A percentile compares a stretch with the other conserved stretches of the same genome.
phyloP scores from a whole-genome alignment of 2,113 vertebrate species.

The Oxyruncus cristatus region DNA sequence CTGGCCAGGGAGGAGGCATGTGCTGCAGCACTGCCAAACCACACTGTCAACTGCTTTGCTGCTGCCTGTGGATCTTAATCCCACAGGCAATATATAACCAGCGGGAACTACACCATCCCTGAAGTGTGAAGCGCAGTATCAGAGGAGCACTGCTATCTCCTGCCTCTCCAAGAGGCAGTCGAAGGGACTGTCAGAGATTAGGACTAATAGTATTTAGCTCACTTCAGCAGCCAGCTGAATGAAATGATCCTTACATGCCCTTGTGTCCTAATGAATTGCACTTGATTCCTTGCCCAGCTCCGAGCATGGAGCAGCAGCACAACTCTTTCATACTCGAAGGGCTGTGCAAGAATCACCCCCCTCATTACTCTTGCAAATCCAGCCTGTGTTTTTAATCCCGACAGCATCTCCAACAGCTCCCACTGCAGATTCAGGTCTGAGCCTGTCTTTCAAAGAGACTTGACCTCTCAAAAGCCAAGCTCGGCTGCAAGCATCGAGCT shows the following conservation, averaged over 20 bases:
- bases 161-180: not conserved
- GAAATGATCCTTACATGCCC: conserved; percentile 23
- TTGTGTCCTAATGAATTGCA: not conserved
- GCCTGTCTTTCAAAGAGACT: conserved; percentile 14
- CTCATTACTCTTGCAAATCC: not conserved
- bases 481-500: not conserved
- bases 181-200: not conserved
- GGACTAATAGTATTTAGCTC: not conserved
- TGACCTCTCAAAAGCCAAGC: conserved; percentile 41
- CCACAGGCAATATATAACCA: not conserved
- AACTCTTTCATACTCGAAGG: not conserved
- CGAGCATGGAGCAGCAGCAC: not conserved
- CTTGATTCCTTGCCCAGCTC: not conserved
- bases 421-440: not conserved
- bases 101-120: not conserved
- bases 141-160: not conserved
- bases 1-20: not conserved
- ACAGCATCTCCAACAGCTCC: conserved; percentile 16
- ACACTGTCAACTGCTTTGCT: conserved; percentile 18
- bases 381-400: not conserved
- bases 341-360: not conserved
- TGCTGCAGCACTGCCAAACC: conserved; percentile 32
- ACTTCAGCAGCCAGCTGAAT: conserved; percentile 4
- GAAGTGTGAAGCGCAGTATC: not conserved
- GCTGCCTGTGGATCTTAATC: conserved; percentile 16